phyloP scores from a whole-genome alignment of 1,140 invertebrate species.

The Trichoplusia ni region DNA sequence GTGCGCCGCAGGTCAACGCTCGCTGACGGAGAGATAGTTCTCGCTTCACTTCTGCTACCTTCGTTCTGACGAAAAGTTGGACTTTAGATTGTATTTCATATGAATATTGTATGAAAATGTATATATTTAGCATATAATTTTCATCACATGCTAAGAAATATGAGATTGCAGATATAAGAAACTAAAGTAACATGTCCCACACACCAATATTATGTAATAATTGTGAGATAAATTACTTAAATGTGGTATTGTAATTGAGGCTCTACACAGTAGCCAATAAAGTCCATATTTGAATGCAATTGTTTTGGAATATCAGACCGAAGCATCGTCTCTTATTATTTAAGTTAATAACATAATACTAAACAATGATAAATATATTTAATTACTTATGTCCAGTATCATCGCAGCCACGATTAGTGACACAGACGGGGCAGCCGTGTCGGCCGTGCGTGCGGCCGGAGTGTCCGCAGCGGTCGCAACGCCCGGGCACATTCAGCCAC shows the following conservation, averaged over 20 bases:
- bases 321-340: no score
- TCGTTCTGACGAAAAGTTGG: conserved; percentile 72
- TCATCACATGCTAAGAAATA: no score
- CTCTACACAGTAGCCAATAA: no score
- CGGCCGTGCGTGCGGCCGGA: conserved; percentile 83
- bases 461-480: conserved; percentile 87
- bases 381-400: conserved; percentile 83
- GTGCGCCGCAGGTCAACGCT: conserved; percentile 83
- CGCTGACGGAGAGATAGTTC: conserved; percentile 87
- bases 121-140: not conserved
- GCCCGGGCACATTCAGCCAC: conserved; percentile 81
- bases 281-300: no score
- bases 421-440: conserved; percentile 85
- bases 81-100: not conserved
- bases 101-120: not conserved
- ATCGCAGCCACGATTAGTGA: conserved; percentile 83
- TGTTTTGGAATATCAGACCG: no score
- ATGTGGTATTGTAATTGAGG: no score
- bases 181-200: no score
- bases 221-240: no score
- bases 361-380: not conserved
- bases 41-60: conserved; percentile 84
- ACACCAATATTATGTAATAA: no score
- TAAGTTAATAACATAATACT: no score
- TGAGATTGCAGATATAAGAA: no score